phyloP scores from a whole-genome alignment of 2,888 invertebrate species.

The Teinopalpus imperialis region DNA sequence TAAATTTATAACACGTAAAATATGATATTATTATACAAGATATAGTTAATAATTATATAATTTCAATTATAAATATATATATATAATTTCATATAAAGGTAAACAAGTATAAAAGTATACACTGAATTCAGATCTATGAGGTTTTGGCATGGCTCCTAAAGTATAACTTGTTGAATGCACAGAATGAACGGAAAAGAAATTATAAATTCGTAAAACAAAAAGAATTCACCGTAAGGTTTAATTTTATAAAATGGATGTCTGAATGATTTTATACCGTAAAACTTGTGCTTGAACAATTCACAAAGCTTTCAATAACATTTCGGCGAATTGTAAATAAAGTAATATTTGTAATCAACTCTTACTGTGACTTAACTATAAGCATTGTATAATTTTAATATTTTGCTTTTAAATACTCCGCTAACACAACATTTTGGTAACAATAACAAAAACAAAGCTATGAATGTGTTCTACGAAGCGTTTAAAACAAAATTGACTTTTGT shows the following conservation, averaged over 20 bases:
- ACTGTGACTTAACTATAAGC: slow-evolving; percentile 8
- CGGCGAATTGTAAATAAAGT: slow-evolving; percentile 14
- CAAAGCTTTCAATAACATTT: slow-evolving; percentile 20
- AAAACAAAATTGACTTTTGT: background rate
- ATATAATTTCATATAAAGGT: too few relatives aligned
- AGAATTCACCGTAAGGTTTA: background rate
- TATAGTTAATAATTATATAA: too few relatives aligned
- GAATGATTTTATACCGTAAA: background rate
- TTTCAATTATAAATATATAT: too few relatives aligned
- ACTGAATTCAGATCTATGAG: too few relatives aligned
- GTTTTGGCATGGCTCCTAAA: too few relatives aligned
- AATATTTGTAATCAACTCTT: slow-evolving; percentile 13
- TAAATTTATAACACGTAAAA: too few relatives aligned
- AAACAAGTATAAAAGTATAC: too few relatives aligned
- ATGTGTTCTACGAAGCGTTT: background rate
- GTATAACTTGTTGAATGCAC: slow-evolving; percentile 20
- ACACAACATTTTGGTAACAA: background rate
- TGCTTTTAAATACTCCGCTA: slow-evolving; percentile 1
- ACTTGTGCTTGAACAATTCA: slow-evolving; percentile 13
- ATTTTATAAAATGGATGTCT: slow-evolving; percentile 10
- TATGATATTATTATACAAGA: too few relatives aligned
- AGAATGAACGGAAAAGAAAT: background rate
- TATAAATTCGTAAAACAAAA: slow-evolving; percentile 2
- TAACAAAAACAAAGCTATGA: slow-evolving; percentile 3
- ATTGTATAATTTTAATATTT: slow-evolving; percentile 5